Base-by-base conservation (phyloP, 2,797 vertebrate species). In the Sternarchorhynchus goeldii region DNA sequence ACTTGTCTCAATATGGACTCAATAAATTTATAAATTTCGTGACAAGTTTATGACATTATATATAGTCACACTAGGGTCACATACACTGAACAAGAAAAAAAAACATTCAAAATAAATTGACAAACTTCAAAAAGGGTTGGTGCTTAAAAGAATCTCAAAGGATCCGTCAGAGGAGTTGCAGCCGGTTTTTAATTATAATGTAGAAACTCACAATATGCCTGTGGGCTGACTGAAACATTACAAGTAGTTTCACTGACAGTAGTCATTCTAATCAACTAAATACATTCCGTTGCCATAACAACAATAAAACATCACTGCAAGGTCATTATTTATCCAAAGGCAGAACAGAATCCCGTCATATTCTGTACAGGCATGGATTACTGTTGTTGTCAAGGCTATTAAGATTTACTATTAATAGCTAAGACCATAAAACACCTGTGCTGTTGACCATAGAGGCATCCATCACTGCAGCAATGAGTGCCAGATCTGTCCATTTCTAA, bases 231-330 rank as follows among this genome's bases (percentile, higher is more conserved):
- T 62, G 41, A 32, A 63, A 74, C 60, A 68, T n/a, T 39, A 31
- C 57, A 53, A 73, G 66, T 67, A 16, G 34, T 6, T 29, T 80
- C 7, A 6, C 70, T 32, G 78, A 77, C 36, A 60, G 71, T 65
- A 67, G 34, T 5, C 62, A 64, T 63, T 69, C 32, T 66, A 58
- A 79, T 81, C 81, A 62, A 63, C 69, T 34, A 56, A 67, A 77
- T 59, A 77, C 70, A 64, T 76, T 59, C 3, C 50, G 80, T 83
- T 80, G 53, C 80, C 80, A 80, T 70, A 69, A 77, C 79, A 73
- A 83, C 71, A 34, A 60, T 60, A 75, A 86, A 85, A 66, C 79
- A 77, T 79, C 39, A 63, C 78, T 76, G 36, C 71, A 73, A 80
- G 68, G 77, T 83, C 79, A 73, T 71, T 73, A 72, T 63, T 81